phyloP scores from a whole-genome alignment of 1,140 invertebrate species.

The Drosophila prosaltans region DNA sequence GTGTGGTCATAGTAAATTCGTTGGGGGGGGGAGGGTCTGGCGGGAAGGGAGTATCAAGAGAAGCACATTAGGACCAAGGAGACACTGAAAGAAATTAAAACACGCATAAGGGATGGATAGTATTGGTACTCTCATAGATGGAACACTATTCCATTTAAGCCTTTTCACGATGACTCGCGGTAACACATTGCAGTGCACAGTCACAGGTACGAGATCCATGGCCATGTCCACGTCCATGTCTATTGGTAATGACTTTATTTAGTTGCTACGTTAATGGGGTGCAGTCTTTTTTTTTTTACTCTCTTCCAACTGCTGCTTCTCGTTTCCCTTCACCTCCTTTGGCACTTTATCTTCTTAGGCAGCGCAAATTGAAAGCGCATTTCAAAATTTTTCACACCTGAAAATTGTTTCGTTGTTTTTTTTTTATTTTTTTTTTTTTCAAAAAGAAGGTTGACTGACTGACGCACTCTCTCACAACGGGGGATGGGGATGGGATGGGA shows the following conservation, averaged over 20 bases:
- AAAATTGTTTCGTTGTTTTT: constrained; percentile 69
- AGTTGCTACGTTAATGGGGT: constrained; percentile 78
- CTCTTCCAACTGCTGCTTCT: constrained; percentile 13
- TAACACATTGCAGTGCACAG: not conserved
- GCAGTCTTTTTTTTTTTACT: constrained; percentile 25
- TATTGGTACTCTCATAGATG: too few species aligned
- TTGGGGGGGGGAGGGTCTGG: constrained; percentile 25
- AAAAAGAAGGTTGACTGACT: constrained; percentile 27
- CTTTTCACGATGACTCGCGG: too few species aligned
- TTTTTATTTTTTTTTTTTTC: not conserved
- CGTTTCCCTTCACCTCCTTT: constrained; percentile 5
- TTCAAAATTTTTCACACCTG: constrained; percentile 81
- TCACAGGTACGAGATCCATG: not conserved
- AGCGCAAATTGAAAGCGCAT: constrained; percentile 80
- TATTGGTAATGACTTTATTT: constrained; percentile 76
- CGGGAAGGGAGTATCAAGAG: not conserved
- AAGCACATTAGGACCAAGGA: constrained; percentile 59
- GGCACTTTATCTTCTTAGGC: constrained; percentile 38
- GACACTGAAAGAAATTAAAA: constrained; percentile 9
- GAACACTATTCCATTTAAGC: too few species aligned
- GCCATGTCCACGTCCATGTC: constrained; percentile 19
- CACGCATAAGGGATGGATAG: not conserved
- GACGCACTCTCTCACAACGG: constrained; percentile 32
- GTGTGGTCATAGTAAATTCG: constrained; percentile 78
- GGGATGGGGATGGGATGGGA: constrained; percentile 37